A percentile compares a stretch with the other conserved stretches of the same genome.
Evolutionary conservation across 2,888 invertebrate species (phyloP).

Genomic region (Steromphala cineraria): DNA sequence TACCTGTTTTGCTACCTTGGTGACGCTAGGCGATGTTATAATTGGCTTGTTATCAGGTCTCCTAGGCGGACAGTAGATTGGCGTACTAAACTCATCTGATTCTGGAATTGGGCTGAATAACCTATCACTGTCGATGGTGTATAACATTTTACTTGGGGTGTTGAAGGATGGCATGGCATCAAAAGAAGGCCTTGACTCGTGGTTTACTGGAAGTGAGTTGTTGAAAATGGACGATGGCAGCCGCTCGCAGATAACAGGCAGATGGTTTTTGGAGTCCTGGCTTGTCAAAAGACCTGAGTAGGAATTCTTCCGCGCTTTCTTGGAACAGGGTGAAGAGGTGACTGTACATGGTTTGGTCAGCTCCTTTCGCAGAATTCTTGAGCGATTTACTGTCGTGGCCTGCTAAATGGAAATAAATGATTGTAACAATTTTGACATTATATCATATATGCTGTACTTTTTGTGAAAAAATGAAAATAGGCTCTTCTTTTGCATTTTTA

Average conservation of each 20-base stretch:
- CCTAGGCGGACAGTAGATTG: background rate
- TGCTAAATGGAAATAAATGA: too few species aligned
- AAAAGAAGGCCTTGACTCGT: background rate
- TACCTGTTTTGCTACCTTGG: constrained; percentile 20
- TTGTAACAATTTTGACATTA: too few species aligned
- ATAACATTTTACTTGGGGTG: background rate
- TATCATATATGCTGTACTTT: too few species aligned
- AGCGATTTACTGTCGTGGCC: too few species aligned
- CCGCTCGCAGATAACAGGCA: background rate
- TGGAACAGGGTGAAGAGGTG: background rate
- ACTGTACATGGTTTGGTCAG: background rate
- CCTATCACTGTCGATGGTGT: background rate
- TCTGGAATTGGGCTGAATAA: background rate
- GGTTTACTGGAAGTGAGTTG: too few species aligned
- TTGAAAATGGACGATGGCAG: background rate
- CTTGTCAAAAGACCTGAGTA: background rate
- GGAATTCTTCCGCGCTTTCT: background rate
- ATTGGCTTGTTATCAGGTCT: background rate
- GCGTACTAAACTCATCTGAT: background rate
- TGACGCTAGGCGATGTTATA: background rate
- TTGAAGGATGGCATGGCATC: background rate
- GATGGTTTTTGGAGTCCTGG: background rate
- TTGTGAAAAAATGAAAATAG: too few species aligned
- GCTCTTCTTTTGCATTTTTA: too few species aligned
- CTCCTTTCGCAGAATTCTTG: background rate